phyloP scores from a whole-genome alignment of 2,888 invertebrate species.

The Anodontia alba region DNA sequence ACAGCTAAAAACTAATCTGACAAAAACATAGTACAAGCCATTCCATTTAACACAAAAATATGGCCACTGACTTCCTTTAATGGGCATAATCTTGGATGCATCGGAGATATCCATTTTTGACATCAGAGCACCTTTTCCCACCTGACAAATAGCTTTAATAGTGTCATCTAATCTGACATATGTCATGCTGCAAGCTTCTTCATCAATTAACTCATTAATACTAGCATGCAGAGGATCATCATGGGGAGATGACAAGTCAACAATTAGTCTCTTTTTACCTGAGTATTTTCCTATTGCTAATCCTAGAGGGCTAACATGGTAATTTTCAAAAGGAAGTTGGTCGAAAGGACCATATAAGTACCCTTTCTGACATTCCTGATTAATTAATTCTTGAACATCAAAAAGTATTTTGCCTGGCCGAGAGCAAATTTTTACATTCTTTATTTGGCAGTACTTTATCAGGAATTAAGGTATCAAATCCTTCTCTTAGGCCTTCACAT shows the following conservation, averaged over 20 bases:
- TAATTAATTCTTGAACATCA: constrained; percentile 34
- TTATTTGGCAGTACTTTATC: neutral
- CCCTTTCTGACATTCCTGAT: constrained; percentile 48
- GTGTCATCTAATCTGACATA: constrained; percentile 62
- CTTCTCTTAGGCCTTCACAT: neutral
- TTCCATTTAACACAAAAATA: constrained; percentile 52
- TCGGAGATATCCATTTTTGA: constrained; percentile 54
- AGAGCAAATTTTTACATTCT: constrained; percentile 38
- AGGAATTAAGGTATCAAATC: neutral
- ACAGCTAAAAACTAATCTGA: constrained; percentile 43
- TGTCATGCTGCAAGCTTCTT: constrained; percentile 40
- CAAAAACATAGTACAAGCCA: constrained; percentile 43
- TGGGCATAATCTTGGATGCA: constrained; percentile 50
- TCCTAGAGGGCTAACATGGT: constrained; percentile 50
- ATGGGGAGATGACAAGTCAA: constrained; percentile 61
- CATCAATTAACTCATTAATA: constrained; percentile 56
- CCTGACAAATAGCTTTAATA: constrained; percentile 38
- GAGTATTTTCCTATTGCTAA: constrained; percentile 55
- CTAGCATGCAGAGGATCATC: constrained; percentile 38
- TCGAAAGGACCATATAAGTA: constrained; percentile 50
- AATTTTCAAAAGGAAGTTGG: constrained; percentile 31
- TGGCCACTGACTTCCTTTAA: constrained; percentile 41
- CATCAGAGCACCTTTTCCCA: constrained; percentile 27
- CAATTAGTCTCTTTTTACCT: constrained; percentile 49
- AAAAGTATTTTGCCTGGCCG: constrained; percentile 33